A percentile compares a stretch with the other conserved stretches of the same genome.
phyloP scores from a whole-genome alignment of 2,797 vertebrate species.

The Cyprinodon diabolis region DNA sequence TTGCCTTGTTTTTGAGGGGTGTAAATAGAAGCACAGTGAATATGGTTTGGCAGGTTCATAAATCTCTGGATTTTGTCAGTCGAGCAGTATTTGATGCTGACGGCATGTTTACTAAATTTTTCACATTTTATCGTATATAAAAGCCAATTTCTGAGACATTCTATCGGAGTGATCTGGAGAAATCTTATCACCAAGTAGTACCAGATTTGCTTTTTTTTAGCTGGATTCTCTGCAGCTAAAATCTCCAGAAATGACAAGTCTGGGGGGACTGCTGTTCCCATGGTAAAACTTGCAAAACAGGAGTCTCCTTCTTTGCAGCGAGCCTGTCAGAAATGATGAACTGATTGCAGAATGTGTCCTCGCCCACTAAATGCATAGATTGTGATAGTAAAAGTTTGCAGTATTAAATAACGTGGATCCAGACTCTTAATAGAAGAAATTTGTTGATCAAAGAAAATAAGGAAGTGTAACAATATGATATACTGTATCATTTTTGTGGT shows the following conservation, averaged over 20 bases:
- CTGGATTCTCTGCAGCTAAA: conserved; percentile 40
- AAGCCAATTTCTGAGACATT: background rate
- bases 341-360: conserved; percentile 49
- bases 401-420: conserved; percentile 19
- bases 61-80: background rate
- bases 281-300: conserved; percentile 58
- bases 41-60: background rate
- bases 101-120: background rate
- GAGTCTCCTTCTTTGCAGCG: conserved; percentile 56
- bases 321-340: conserved; percentile 64
- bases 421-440: conserved; percentile 27
- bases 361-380: conserved; percentile 50
- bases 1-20: background rate
- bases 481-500: background rate
- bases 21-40: background rate
- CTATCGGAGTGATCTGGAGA: background rate
- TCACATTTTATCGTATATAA: background rate
- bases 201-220: conserved; percentile 19
- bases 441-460: background rate
- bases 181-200: background rate
- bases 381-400: conserved; percentile 38
- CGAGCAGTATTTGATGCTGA: background rate
- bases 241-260: conserved; percentile 54
- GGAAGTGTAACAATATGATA: background rate
- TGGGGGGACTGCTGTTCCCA: conserved; percentile 52